These are phyloP conservation scores for Macropodus opercularis DNA, from an alignment of 2,797 vertebrate species.

Conservation along the genomic window DNA sequence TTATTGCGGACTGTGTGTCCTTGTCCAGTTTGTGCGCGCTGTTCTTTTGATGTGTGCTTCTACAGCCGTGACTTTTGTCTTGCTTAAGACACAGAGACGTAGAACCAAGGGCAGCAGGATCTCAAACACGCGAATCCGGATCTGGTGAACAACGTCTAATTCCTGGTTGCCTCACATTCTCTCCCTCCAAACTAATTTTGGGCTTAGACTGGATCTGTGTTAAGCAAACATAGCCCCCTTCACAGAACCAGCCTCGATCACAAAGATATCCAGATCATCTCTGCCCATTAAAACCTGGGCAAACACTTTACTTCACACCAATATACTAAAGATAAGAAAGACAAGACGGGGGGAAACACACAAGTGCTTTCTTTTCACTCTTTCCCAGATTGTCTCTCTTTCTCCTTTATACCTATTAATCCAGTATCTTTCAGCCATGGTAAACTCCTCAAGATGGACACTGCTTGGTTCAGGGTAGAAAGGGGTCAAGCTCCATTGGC, in stretches of 20 bases:
- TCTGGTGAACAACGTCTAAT: conserved; percentile 76
- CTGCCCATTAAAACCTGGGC: conserved; percentile 96
- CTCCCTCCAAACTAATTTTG: conserved; percentile 82
- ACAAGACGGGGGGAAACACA: conserved; percentile 82
- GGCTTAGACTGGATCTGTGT: conserved; percentile 88
- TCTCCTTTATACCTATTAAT: conserved; percentile 87
- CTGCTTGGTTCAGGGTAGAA: conserved; percentile 77
- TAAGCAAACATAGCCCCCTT: conserved; percentile 89
- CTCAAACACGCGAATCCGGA: conserved; percentile 66
- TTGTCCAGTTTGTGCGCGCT: background rate
- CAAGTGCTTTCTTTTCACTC: conserved; percentile 53
- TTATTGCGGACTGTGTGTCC: conserved; percentile 24
- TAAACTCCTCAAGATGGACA: conserved; percentile 94
- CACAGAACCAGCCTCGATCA: conserved; percentile 63
- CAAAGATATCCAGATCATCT: conserved; percentile 93
- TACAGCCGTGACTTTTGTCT: conserved; percentile 44
- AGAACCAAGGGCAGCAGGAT: conserved; percentile 58
- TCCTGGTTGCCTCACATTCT: conserved; percentile 76
- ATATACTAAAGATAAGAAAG: conserved; percentile 85
- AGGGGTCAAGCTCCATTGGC: conserved; percentile 87
- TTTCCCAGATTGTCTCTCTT: conserved; percentile 86
- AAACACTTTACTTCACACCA: conserved; percentile 93
- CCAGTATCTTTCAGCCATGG: conserved; percentile 93
- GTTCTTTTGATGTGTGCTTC: conserved; percentile 29
- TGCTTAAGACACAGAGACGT: conserved; percentile 38